Base-by-base conservation (phyloP, 92 coral and sea anemone species). In the Isaurus tuberculatus region DNA sequence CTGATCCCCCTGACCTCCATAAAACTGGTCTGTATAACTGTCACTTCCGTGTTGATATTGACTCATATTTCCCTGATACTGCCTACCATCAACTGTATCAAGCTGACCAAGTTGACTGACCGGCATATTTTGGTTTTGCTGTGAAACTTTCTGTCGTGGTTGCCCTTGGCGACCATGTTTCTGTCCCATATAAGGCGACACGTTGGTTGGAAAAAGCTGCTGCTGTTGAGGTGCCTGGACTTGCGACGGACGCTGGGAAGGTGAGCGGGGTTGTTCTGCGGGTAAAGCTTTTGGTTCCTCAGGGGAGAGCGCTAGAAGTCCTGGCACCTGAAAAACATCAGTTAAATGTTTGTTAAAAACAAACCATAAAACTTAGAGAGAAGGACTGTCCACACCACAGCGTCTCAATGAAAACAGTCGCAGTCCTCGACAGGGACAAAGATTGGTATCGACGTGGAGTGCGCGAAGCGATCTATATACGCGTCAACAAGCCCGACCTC, bases 121-220 rank as follows among this genome's bases (percentile, higher is more conserved):
- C 31, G 26, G 75, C 28, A 17, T 26, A 16, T 23, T 72, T 32
- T 72, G 79, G 58, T 73, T 73, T 34, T 73, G 79, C 20, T 72
- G 60, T 16, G 79, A 36, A 58, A 44, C 43, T 36, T 49, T 73
- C 79, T 73, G 79, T 23, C 65, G 79, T 14, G 26, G 19, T 13
- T 73, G 79, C 4, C 65, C 65, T 19, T 73, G 79, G 27, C 79
- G 79, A 6, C 79, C 79, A 44, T 73, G 79, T 73, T 49, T 49
- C 58, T 49, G 58, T 49, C 58, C 58, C 58, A 49, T 49, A 49
- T 49, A 67, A 0, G 82, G 70, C 0, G 82, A 77, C 70, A 77
- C 82, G 19, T 77, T 77, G 11, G 82, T 31, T 23, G 82, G 82
- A 22, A 58, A 46, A 4, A 77, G 32, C 20, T 77, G 82, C 17